These are phyloP conservation scores for Oceanodroma tethys DNA, from an alignment of 2,113 vertebrate species.

Conservation along the genomic window DNA sequence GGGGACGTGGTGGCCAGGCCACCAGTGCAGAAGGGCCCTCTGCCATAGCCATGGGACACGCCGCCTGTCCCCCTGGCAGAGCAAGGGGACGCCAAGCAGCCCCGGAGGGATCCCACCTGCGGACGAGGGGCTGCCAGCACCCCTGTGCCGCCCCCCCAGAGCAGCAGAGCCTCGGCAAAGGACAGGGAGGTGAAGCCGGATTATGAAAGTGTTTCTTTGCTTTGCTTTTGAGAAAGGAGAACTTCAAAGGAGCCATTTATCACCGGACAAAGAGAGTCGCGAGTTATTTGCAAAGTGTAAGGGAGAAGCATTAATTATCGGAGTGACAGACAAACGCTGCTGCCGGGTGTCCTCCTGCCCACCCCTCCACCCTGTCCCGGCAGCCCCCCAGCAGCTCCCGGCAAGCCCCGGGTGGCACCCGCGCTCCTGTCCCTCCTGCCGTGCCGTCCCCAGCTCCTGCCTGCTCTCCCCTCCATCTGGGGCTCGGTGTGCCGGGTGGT, in stretches of 20 bases:
- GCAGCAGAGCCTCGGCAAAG: neutral
- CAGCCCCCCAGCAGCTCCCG: neutral
- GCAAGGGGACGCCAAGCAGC: neutral
- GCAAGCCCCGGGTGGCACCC: neutral
- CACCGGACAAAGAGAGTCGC: slow-evolving; percentile 50
- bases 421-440: neutral
- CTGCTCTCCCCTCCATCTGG: accelerated
- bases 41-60: accelerated
- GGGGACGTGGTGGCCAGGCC: neutral
- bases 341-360: slow-evolving; percentile 16
- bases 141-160: neutral
- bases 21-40: accelerated
- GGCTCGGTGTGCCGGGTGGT: neutral
- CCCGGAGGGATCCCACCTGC: neutral
- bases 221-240: slow-evolving; percentile 56
- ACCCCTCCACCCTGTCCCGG: neutral
- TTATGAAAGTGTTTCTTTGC: slow-evolving; percentile 58
- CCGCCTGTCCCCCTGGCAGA: neutral
- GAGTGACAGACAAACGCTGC: neutral
- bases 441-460: neutral
- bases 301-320: slow-evolving; percentile 42
- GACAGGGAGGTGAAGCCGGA: neutral
- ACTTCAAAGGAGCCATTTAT: slow-evolving; percentile 59
- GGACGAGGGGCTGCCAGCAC: neutral
- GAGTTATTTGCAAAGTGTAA: slow-evolving; percentile 37